Percentiles rank a stretch among this genome's conserved stretches.
phyloP scores from a whole-genome alignment of 1,140 invertebrate species.

The Pomacea maculata region DNA sequence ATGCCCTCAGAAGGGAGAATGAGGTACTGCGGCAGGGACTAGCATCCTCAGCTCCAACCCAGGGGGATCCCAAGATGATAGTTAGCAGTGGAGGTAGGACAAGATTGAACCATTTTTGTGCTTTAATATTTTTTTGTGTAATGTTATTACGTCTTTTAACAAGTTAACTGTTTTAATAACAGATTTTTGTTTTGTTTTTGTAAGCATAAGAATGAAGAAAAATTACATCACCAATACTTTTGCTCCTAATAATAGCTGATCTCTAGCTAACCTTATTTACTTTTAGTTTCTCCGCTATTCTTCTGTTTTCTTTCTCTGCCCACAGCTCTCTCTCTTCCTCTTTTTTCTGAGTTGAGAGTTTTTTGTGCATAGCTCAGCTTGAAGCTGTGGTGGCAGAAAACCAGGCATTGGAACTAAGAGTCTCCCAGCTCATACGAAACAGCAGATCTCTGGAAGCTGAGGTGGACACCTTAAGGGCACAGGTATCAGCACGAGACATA shows the following conservation, averaged over 20 bases:
- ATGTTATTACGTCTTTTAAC: neutral
- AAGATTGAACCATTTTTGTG: neutral
- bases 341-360: neutral
- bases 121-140: neutral
- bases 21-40: constrained; percentile 42
- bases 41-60: constrained; percentile 6
- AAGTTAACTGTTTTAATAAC: too few species aligned
- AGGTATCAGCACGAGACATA: constrained; percentile 52
- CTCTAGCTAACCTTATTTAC: neutral
- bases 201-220: too few species aligned
- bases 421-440: constrained; percentile 77
- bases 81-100: neutral
- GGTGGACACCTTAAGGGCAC: constrained; percentile 57
- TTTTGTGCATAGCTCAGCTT: constrained; percentile 31
- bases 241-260: neutral
- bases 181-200: too few species aligned
- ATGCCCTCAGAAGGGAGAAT: constrained; percentile 55
- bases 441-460: constrained; percentile 79
- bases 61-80: constrained; percentile 1
- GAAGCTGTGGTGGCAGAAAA: constrained; percentile 37
- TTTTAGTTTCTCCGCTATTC: neutral
- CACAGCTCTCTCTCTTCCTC: neutral
- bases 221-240: too few species aligned
- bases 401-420: constrained; percentile 39
- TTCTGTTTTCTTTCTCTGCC: neutral